A percentile compares a stretch with the other conserved stretches of the same genome.
These are phyloP conservation scores for Nyctibius bracteatus DNA, from an alignment of 2,113 vertebrate species.

Conservation along the genomic window DNA sequence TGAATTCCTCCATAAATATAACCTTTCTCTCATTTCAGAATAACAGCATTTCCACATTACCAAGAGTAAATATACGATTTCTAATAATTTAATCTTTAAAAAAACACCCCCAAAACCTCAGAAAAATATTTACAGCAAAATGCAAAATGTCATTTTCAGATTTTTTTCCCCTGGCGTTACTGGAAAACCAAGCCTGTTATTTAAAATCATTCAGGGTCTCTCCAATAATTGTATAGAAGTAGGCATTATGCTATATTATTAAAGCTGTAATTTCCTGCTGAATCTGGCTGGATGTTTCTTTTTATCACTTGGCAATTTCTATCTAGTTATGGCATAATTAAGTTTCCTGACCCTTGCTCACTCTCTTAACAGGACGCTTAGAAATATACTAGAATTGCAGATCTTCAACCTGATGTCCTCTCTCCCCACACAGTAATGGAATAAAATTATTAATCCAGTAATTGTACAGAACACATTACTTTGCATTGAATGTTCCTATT, in stretches of 20 bases:
- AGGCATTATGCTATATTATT: slow-evolving; percentile 93
- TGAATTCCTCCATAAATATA: slow-evolving; percentile 57
- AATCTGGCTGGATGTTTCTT: slow-evolving; percentile 96
- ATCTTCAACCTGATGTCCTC: slow-evolving; percentile 90
- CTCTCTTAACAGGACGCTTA: slow-evolving; percentile 95
- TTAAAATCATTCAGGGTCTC: slow-evolving; percentile 86
- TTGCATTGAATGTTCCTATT: slow-evolving; percentile 88
- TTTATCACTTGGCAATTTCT: slow-evolving; percentile 98
- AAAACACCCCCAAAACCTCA: slow-evolving; percentile 27
- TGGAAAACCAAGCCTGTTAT: slow-evolving; percentile 82
- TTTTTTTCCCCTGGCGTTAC: slow-evolving; percentile 66
- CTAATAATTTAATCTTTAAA: slow-evolving; percentile 57
- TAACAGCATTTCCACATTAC: slow-evolving; percentile 32
- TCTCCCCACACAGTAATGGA: slow-evolving; percentile 86
- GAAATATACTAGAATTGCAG: slow-evolving; percentile 93
- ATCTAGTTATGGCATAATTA: slow-evolving; percentile 99
- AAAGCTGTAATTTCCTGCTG: slow-evolving; percentile 98
- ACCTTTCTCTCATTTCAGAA: slow-evolving; percentile 35
- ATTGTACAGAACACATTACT: slow-evolving; percentile 93
- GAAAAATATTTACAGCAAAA: slow-evolving; percentile 82
- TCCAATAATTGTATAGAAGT: slow-evolving; percentile 90
- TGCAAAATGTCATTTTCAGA: slow-evolving; percentile 75
- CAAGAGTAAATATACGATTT: slow-evolving; percentile 46
- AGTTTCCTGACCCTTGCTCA: slow-evolving; percentile 98
- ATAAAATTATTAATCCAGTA: slow-evolving; percentile 99